These are phyloP conservation scores for Villa cingulata DNA, from an alignment of 2,888 invertebrate species.

Conservation along the genomic window DNA sequence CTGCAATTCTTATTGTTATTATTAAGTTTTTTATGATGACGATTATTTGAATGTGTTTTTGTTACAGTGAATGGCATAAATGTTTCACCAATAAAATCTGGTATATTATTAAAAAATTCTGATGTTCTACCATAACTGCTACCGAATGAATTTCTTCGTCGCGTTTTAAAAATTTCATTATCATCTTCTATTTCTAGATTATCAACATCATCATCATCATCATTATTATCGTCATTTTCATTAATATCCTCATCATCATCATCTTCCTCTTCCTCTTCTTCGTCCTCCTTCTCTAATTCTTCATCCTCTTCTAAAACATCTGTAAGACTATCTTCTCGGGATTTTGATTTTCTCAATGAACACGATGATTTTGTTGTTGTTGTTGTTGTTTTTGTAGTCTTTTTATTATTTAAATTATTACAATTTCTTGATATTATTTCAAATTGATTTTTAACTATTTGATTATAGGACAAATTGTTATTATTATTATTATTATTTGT, in stretches of 20 bases:
- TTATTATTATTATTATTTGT: too few species aligned
- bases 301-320: neutral
- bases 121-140: constrained; percentile 25
- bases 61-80: constrained; percentile 18
- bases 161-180: too few species aligned
- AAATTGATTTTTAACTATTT: neutral
- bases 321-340: neutral
- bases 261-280: neutral
- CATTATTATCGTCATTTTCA: neutral
- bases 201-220: constrained; percentile 1
- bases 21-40: too few species aligned
- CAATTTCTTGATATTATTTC: too few species aligned
- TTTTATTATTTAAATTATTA: neutral
- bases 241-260: neutral
- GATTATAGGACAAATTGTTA: neutral
- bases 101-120: constrained; percentile 30
- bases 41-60: too few species aligned
- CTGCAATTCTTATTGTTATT: constrained; percentile 5
- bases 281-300: neutral
- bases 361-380: neutral
- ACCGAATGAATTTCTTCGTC: constrained; percentile 5
- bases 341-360: constrained; percentile 20
- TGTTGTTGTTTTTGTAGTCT: neutral
- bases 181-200: too few species aligned
- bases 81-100: constrained; percentile 24